phyloP scores from a whole-genome alignment of 1,140 invertebrate species.

The Sarcophaga bullata region DNA sequence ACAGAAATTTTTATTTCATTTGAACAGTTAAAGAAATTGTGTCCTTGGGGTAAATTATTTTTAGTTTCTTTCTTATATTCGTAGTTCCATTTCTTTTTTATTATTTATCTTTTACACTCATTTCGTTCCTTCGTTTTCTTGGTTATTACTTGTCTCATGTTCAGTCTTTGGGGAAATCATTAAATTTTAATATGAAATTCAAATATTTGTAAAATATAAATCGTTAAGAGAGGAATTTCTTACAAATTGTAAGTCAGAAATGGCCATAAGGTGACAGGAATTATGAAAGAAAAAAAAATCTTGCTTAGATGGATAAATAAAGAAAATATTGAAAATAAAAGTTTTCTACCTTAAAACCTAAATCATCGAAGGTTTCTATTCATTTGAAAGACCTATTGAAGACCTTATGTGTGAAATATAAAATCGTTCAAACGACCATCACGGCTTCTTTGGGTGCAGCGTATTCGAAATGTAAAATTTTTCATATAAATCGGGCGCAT shows the following conservation, averaged over 20 bases:
- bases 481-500: no score
- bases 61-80: neutral
- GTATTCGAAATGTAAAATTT: no score
- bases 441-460: no score
- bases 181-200: slow-evolving; percentile 27
- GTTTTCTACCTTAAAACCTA: no score
- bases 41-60: slow-evolving; percentile 40
- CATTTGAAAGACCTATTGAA: no score
- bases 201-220: slow-evolving; percentile 2
- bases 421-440: no score
- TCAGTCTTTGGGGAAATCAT: slow-evolving; percentile 26
- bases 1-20: neutral
- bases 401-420: no score
- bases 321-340: no score
- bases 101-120: neutral
- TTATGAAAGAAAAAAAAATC: no score
- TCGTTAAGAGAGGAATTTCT: neutral
- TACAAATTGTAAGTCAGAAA: neutral
- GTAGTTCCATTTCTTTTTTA: neutral
- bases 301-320: no score
- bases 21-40: slow-evolving; percentile 15
- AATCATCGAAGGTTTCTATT: no score
- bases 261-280: no score
- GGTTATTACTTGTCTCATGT: slow-evolving; percentile 19
- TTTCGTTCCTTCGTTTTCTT: neutral